Evolutionary conservation across 2,113 vertebrate genomes (phyloP), one percentile per base, ranked within the genome.

Genomic region (Casuarius casuarius): DNA sequence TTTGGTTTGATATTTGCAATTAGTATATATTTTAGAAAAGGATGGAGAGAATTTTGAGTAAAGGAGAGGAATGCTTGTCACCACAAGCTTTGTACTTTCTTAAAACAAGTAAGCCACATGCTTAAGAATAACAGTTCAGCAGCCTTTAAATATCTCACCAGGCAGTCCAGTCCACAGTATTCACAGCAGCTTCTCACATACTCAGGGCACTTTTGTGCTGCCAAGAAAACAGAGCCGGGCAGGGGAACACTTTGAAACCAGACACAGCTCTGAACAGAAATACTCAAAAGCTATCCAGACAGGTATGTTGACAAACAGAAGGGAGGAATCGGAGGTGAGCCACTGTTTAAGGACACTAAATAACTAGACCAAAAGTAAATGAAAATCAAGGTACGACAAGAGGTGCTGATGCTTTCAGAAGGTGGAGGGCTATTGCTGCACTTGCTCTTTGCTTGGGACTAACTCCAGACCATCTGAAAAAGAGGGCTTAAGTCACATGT

Each of bases 1-100:
- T 95, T 91, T 58, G 48, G 59, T 85, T 85, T 97, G 91, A 31
- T 40, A 22, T 94, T 85, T 90, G 58, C 46, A 62, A 61, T n/a
- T 73, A 49, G 83, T 9, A 18, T 89, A 42, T 54, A 26, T 40
- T 91, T 89, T 82, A 54, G 33, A 8, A 52, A 87, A 92, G 31
- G 58, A 78, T 31, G 44, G 42, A 87, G 83, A 67, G 40, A 85
- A 68, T 33, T 80, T 62, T 51, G 25, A 85, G 85, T 93, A 95
- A 94, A 92, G 51, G 59, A 76, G 38, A 81, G 54, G 7, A 48
- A 52, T 56, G 40, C 58, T 48, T 70, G 51, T 35, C 56, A 78
- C 44, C 42, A 22, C 19, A 73, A 79, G 20, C 15, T 65, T 93
- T 90, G 26, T 62, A 26, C 59, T 85, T 94, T 71, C 48, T 73